phyloP scores from a whole-genome alignment of 2,888 invertebrate species.

The Sussaba pulchella region DNA sequence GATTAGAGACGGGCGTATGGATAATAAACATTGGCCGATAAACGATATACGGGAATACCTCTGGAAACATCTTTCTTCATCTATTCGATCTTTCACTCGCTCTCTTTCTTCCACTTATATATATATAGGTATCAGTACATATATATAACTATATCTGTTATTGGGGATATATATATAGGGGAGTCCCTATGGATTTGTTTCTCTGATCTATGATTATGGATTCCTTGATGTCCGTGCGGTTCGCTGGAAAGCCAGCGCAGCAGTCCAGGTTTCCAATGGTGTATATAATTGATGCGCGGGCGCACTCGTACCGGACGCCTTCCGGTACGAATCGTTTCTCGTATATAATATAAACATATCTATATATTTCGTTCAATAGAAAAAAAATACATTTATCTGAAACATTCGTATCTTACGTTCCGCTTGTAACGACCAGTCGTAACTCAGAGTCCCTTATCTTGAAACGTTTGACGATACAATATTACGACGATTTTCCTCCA shows the following conservation, averaged over 20 bases:
- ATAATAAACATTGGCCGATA: slow-evolving; percentile 82
- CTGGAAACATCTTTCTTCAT: slow-evolving; percentile 60
- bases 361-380: too few relatives aligned
- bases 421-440: neutral
- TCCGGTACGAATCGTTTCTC: slow-evolving; percentile 25
- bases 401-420: slow-evolving; percentile 30
- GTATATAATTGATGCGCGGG: slow-evolving; percentile 1
- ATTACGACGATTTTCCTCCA: slow-evolving; percentile 8
- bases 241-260: slow-evolving; percentile 55
- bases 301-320: slow-evolving; percentile 30
- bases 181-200: slow-evolving; percentile 46
- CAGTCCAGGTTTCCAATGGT: neutral
- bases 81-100: slow-evolving; percentile 33
- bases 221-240: slow-evolving; percentile 70
- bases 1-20: slow-evolving; percentile 78
- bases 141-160: slow-evolving; percentile 20
- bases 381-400: neutral
- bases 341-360: too few relatives aligned
- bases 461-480: slow-evolving; percentile 29
- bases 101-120: slow-evolving; percentile 36
- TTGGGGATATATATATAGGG: slow-evolving; percentile 32
- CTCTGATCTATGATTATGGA: slow-evolving; percentile 79
- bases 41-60: slow-evolving; percentile 79
- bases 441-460: slow-evolving; percentile 24
- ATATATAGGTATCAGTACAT: neutral